These are phyloP conservation scores for Callimorpha dominula DNA, from an alignment of 2,888 invertebrate genomes.

Conservation along the genomic window DNA sequence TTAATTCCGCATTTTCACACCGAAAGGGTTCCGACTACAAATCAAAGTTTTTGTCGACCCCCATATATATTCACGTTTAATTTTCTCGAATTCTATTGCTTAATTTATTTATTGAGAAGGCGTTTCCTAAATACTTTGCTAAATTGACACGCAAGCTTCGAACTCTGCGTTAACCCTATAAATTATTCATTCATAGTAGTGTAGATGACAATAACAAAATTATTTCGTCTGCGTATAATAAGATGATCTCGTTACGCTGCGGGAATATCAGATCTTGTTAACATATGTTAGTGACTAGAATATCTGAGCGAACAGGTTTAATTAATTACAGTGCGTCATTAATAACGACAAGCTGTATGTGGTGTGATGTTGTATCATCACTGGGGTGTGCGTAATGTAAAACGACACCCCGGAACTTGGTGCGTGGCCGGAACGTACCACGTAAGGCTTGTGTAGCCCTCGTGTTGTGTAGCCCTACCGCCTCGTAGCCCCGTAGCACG, in stretches of 20 bases:
- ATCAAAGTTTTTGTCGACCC: slow-evolving; percentile 79
- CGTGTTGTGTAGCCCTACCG: slow-evolving; percentile 31
- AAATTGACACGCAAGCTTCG: slow-evolving; percentile 73
- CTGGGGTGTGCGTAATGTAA: slow-evolving; percentile 59
- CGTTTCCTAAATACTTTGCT: slow-evolving; percentile 74
- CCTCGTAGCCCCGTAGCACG: slow-evolving; percentile 19
- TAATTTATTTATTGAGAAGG: slow-evolving; percentile 75
- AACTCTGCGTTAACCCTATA: slow-evolving; percentile 66
- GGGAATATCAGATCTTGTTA: slow-evolving; percentile 69
- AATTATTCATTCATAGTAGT: slow-evolving; percentile 71
- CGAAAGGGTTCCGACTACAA: slow-evolving; percentile 70
- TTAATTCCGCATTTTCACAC: slow-evolving; percentile 79
- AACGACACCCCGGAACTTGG: slow-evolving; percentile 55
- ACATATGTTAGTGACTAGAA: slow-evolving; percentile 71
- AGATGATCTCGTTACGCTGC: slow-evolving; percentile 61
- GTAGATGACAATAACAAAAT: slow-evolving; percentile 62
- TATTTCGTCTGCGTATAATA: slow-evolving; percentile 58
- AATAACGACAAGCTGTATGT: slow-evolving; percentile 70
- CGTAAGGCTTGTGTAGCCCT: slow-evolving; percentile 29
- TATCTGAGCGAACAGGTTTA: slow-evolving; percentile 67
- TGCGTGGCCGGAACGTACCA: slow-evolving; percentile 31
- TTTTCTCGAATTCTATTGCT: slow-evolving; percentile 78
- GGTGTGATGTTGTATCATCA: slow-evolving; percentile 51
- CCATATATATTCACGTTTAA: slow-evolving; percentile 74
- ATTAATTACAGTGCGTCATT: slow-evolving; percentile 77